These are phyloP conservation scores for Tiliqua scincoides DNA, from an alignment of 2,113 vertebrate species.

Conservation along the genomic window DNA sequence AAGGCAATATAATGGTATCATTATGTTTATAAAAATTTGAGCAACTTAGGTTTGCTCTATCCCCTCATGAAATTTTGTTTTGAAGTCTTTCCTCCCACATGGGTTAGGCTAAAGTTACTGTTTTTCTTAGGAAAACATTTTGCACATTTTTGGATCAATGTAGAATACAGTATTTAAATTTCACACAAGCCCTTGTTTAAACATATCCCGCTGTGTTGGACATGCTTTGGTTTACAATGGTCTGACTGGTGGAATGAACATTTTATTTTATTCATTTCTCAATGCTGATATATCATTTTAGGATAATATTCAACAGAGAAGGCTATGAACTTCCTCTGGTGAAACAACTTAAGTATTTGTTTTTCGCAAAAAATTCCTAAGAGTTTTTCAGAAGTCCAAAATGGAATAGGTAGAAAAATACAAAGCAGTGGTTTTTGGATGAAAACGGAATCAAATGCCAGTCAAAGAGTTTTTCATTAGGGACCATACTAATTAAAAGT, in stretches of 20 bases:
- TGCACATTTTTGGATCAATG: constrained; percentile 18
- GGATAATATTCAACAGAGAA: constrained; percentile 12
- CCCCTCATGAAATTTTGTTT: constrained; percentile 5
- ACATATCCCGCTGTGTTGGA: not conserved
- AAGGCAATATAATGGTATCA: constrained; percentile 23
- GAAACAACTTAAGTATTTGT: constrained; percentile 50
- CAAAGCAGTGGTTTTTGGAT: constrained; percentile 32
- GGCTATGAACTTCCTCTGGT: constrained; percentile 43
- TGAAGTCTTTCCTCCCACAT: constrained; percentile 32
- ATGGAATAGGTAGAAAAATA: constrained; percentile 30
- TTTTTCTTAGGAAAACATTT: constrained; percentile 1
- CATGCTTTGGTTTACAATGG: not conserved
- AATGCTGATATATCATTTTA: constrained; percentile 24
- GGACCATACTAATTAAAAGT: constrained; percentile 35
- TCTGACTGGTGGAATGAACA: not conserved
- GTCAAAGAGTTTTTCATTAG: not conserved
- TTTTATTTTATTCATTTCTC: not conserved
- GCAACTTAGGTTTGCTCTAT: not conserved
- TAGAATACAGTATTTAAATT: not conserved
- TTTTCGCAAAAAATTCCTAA: constrained; percentile 39
- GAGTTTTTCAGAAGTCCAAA: constrained; percentile 57
- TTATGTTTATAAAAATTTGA: constrained; percentile 15
- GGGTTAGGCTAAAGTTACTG: not conserved
- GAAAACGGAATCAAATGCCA: constrained; percentile 44
- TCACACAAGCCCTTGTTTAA: not conserved